phyloP scores from a whole-genome alignment of 53 echinoderm and acorn worm species.

The Luidia sarsii region DNA sequence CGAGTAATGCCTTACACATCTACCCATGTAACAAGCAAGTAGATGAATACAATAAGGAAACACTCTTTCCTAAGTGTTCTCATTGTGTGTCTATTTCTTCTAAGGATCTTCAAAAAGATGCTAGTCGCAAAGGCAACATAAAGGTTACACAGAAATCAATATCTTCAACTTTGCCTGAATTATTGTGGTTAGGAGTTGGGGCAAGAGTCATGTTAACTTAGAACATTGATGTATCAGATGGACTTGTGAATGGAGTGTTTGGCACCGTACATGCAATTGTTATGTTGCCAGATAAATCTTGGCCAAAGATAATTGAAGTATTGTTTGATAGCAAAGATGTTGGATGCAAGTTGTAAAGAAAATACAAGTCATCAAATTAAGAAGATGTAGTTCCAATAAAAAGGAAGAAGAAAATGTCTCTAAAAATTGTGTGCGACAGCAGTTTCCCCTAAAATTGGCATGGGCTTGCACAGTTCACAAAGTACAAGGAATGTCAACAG shows the following conservation, averaged over 20 bases:
- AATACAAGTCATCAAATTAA: too few relatives aligned
- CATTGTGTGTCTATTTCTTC: conserved; percentile 38
- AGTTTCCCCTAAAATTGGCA: conserved; percentile 66
- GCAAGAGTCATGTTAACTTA: conserved; percentile 9
- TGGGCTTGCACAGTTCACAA: too few relatives aligned
- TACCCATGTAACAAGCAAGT: conserved; percentile 56
- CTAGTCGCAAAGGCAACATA: too few relatives aligned
- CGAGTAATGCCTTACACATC: conserved; percentile 22
- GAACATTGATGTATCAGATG: too few relatives aligned
- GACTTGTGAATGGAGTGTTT: conserved; percentile 30
- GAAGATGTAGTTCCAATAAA: not conserved
- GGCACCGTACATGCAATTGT: not conserved
- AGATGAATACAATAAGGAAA: conserved; percentile 50
- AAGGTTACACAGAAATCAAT: too few relatives aligned
- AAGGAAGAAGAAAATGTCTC: not conserved
- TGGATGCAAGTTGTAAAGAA: not conserved
- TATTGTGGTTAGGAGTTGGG: conserved; percentile 40
- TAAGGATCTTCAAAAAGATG: too few relatives aligned
- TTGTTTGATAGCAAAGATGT: conserved; percentile 14
- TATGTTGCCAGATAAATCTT: not conserved
- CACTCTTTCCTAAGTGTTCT: conserved; percentile 42
- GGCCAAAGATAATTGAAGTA: not conserved
- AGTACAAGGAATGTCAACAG: conserved; percentile 36
- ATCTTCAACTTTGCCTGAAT: conserved; percentile 26
- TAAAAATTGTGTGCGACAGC: conserved; percentile 7